A percentile compares a stretch with the other conserved stretches of the same genome.
These are phyloP conservation scores for Sitobion miscanthi DNA, from an alignment of 1,140 invertebrate genomes.

Conservation along the genomic window DNA sequence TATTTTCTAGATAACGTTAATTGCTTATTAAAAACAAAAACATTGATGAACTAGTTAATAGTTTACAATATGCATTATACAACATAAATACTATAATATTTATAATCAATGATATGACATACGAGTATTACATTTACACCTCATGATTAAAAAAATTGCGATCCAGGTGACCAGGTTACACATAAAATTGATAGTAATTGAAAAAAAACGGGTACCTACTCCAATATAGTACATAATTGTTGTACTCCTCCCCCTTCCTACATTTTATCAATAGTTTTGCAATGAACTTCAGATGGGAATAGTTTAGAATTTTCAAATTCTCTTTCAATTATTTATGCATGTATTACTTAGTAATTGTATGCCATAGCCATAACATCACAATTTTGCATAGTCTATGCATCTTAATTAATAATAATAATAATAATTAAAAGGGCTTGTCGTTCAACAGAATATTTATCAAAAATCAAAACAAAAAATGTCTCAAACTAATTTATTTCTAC, in stretches of 20 bases:
- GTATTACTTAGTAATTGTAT: background rate
- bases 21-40: background rate
- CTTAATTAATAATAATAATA: background rate
- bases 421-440: background rate
- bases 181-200: too few species aligned
- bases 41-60: background rate
- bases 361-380: background rate
- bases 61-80: background rate
- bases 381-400: background rate
- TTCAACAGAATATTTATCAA: background rate
- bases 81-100: too few species aligned
- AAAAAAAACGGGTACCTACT: too few species aligned
- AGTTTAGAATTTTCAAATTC: background rate
- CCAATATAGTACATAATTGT: background rate
- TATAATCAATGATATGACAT: too few species aligned
- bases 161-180: too few species aligned
- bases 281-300: background rate
- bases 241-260: background rate
- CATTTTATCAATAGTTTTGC: background rate
- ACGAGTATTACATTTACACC: too few species aligned
- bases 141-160: too few species aligned
- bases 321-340: background rate
- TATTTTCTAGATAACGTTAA: background rate
- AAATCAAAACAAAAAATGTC: background rate
- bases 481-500: constrained; percentile 25